Base-by-base conservation (phyloP, 2,888 invertebrate species). In the Polydrusus cervinus region DNA sequence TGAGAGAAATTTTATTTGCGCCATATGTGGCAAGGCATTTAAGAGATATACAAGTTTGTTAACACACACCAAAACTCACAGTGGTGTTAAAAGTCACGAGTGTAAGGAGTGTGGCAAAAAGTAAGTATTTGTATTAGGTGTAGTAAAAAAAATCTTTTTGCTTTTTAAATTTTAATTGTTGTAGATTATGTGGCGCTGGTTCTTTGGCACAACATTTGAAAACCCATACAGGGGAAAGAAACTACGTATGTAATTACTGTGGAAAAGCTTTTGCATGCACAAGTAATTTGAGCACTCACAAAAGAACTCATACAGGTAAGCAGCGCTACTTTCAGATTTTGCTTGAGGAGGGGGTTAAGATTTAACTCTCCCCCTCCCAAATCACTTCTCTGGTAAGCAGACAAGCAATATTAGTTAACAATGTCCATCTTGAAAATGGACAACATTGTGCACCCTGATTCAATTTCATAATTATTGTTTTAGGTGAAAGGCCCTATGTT, bases 201-300 rank as follows among this genome's bases (percentile, higher is more conserved):
- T 87, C 87, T 5, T 81, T 87, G 67, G 83, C 86, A 78, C 84
- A 89, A 80, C 90, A 90, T 79, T 87, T 89, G 84, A 88, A 89
- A 78, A 88, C 86, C 13, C 89, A 90, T 78, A 88, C 89, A 34
- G 88, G 87, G 0, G 75, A 86, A 18, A 87, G 85, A 77, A 86
- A 87, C 80, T 85, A 86, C 76, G 82, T 86, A 53, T 87, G 87
- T 78, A 83, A 84, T 1, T 86, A 80, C 78, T 87, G 87, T 78
- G 85, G 85, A 7, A 87, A 86, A 82, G 86, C 85, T n/a, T 87
- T 87, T 77, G 86, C 86, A 1, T 85, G 85, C 5, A 83, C 85
- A 1, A 86, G 86, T 79, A 87, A 87, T 79, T 80, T 87, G 30
- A 85, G 84, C 18, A 87, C 87, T 20, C 87, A 87, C 77, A 86